phyloP scores from a whole-genome alignment of 37 sponge, comb jelly and placozoan species.

The Theonella swinhoei region DNA sequence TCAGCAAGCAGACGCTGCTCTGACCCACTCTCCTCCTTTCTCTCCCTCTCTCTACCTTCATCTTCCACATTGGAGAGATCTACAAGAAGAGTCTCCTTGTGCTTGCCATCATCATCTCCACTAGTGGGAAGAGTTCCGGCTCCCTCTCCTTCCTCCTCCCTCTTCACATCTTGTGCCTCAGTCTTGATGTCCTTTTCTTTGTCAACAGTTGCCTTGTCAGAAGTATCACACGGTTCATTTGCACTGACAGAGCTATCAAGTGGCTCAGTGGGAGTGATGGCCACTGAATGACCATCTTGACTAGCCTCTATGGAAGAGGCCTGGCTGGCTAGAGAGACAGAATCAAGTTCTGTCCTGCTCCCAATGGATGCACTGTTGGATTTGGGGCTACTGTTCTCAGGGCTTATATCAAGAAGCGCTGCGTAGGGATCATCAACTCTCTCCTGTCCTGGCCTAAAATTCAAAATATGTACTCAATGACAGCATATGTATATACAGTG shows the following conservation, averaged over 20 bases:
- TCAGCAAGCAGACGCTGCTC: background rate
- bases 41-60: background rate
- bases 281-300: background rate
- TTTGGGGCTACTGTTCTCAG: background rate
- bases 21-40: background rate
- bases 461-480: background rate
- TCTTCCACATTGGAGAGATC: background rate
- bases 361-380: background rate
- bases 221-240: background rate
- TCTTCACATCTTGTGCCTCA: background rate
- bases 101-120: background rate
- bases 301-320: background rate
- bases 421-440: background rate
- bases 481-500: background rate
- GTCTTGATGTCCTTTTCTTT: background rate
- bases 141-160: background rate
- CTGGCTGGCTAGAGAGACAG: slow-evolving; percentile 9
- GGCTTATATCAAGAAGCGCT: too few relatives aligned
- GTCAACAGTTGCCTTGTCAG: background rate
- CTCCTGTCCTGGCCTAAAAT: background rate
- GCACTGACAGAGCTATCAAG: background rate
- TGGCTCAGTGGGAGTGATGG: background rate
- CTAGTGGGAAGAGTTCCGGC: background rate
- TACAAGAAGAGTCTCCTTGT: background rate
- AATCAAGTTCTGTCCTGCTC: background rate